Evolutionary conservation across 2,797 vertebrate species (phyloP), one percentile per base, ranked within the genome.

Genomic region (Onychomys torridus): DNA sequence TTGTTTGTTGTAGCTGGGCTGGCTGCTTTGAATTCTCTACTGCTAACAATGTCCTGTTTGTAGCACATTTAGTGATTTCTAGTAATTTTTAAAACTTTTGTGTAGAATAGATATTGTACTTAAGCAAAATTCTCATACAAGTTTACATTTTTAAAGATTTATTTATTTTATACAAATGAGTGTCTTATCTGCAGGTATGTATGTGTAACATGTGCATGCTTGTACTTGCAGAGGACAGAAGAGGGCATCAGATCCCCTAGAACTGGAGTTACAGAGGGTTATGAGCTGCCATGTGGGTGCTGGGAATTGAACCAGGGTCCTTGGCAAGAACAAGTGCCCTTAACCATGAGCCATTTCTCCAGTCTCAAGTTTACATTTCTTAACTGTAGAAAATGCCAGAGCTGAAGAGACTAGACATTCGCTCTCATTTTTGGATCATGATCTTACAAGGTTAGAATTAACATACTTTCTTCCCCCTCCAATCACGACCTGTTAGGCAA

Each of bases 31-130:
- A 89, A 59, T 81, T 95, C 27, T 92, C 14, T 94, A 71, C 91
- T 94, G 91, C 37, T 83, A 89, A 86, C 89, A 95, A 85, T 23
- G 0, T 84, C 27, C 67, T 96, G 49, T 91, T 95, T 73, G 65
- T 67, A 87, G 90, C 67, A 92, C 59, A 81, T 94, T 95, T 69
- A 82, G 89, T 93, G 8, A 14, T 43, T 75, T 94, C 96, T 23
- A 91, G n/a, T 85, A 95, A 93, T 89, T 96, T 95, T 40, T 14
- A 95, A 95, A 90, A 76, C 67, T 89, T 49, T 65, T 94, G 0
- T 83, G 95, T 96, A 91, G 34, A 88, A 76, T 67, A 93, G 94
- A 97, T 95, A 96, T 78, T 88, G 5, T 95, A 75, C 86, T 43
- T 29, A 27, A 75, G 73, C 19, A 90, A 90, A 83, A 82, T 83